These are phyloP conservation scores for Endomychus coccineus DNA, from an alignment of 2,888 invertebrate genomes.

Conservation along the genomic window DNA sequence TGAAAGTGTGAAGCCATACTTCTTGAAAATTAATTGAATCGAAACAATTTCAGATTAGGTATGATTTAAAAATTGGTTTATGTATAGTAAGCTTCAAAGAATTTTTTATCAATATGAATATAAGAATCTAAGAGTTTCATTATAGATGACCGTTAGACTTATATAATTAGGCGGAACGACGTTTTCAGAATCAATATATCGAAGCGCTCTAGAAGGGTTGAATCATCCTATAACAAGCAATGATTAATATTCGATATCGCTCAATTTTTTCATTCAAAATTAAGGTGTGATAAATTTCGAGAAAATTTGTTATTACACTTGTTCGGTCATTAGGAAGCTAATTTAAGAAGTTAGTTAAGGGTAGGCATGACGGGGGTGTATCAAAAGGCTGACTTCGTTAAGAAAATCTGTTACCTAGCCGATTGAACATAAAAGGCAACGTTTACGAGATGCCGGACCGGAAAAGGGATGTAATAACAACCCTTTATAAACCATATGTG, in stretches of 20 bases:
- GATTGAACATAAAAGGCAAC: slow-evolving; percentile 31
- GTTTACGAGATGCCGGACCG: slow-evolving; percentile 29
- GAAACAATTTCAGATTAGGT: no score
- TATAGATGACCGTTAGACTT: no score
- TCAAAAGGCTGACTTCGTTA: slow-evolving; percentile 27
- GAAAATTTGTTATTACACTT: slow-evolving; percentile 16
- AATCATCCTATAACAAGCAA: slow-evolving; percentile 13
- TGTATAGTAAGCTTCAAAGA: background rate
- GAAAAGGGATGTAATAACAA: slow-evolving; percentile 39
- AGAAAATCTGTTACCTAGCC: slow-evolving; percentile 24
- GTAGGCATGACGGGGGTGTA: slow-evolving; percentile 20
- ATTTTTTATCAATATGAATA: background rate
- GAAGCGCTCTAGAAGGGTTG: slow-evolving; percentile 8
- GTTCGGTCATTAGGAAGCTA: slow-evolving; percentile 19
- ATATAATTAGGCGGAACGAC: slow-evolving; percentile 10
- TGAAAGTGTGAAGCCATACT: no score
- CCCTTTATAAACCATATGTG: slow-evolving; percentile 38
- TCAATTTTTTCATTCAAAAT: slow-evolving; percentile 1
- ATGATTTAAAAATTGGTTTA: no score
- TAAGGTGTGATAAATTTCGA: slow-evolving; percentile 25
- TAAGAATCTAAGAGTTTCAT: no score
- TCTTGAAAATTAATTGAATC: no score
- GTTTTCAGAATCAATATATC: slow-evolving; percentile 11
- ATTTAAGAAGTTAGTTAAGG: slow-evolving; percentile 27
- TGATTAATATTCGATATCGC: slow-evolving; percentile 14